Evolutionary conservation across 2,113 vertebrate species (phyloP), one percentile per base, ranked within the genome.

Genomic region (Clupea harengus): DNA sequence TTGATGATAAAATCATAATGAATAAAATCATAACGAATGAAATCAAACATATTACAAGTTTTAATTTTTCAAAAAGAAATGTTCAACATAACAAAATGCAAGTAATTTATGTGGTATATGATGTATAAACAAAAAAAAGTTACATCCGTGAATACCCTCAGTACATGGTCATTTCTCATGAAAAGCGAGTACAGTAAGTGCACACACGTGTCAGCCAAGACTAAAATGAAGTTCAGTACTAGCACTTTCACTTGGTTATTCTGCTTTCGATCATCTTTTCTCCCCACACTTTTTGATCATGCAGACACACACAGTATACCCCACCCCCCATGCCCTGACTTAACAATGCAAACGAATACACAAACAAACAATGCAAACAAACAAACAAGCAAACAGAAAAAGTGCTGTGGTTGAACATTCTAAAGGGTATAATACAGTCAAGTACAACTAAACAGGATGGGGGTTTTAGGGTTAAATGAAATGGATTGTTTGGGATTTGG

Each of bases 101-200:
- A 87, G 95, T 95, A 28, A 44, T 78, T 32, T 94, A 95, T 95
- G 94, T 94, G 94, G 89, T 91, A 95, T 95, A 96, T 93, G 91
- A 94, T 95, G 95, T 96, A 96, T 94, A 96, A 92, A 93, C 92
- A 95, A 85, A 84, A 95, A 72, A 78, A 32, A 78, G 87, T 94
- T 96, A 97, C 95, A 99, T 96, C 94, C 95, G 94, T 97, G 95
- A 95, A 95, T 95, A 94, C 92, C 95, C 93, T 94, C 94, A 94
- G 94, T 96, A 96, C 93, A 95, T 92, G 91, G 90, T 95, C 93
- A 92, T 94, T 94, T 92, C 93, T 94, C 96, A 94, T 87, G 94
- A 95, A 28, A 78, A 93, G 95, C 94, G 94, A 96, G 96, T 94
- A 99, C 96, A 97, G 96, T 97, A 97, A 97, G 94, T 96, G 97